phyloP scores from a whole-genome alignment of 2,113 vertebrate genomes.

The Raphicerus campestris region DNA sequence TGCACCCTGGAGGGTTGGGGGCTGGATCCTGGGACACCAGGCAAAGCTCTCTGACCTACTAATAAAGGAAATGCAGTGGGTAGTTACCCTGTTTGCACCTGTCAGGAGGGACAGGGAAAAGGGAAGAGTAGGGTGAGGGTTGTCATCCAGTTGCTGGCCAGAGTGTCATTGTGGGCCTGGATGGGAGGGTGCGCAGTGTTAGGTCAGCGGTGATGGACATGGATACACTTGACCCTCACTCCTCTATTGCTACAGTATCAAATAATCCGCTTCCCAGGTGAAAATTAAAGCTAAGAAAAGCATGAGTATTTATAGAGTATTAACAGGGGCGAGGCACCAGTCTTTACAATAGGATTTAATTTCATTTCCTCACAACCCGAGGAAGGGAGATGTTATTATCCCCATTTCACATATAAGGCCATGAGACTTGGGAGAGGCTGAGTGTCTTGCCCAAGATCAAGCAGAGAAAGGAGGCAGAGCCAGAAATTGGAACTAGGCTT shows the following conservation, averaged over 20 bases:
- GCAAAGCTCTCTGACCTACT: neutral
- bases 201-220: neutral
- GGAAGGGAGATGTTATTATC: neutral
- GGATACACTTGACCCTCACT: neutral
- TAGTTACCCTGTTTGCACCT: neutral
- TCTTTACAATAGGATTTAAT: slow-evolving; percentile 35
- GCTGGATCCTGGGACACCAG: neutral
- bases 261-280: neutral
- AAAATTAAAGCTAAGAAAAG: slow-evolving; percentile 45
- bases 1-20: neutral
- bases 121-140: neutral
- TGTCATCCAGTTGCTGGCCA: neutral
- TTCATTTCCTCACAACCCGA: neutral
- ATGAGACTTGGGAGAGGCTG: neutral
- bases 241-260: neutral
- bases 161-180: neutral
- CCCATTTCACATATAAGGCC: neutral
- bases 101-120: neutral
- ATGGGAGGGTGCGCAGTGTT: neutral
- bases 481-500: neutral
- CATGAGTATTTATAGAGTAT: slow-evolving; percentile 17
- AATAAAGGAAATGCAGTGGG: slow-evolving; percentile 15
- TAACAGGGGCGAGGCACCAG: neutral
- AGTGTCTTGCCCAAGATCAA: neutral
- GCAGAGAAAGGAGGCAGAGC: neutral